Percentiles rank a stretch among this genome's conserved stretches.
These are phyloP conservation scores for Drosophila peninsularis DNA, from an alignment of 2,888 invertebrate genomes.

Conservation along the genomic window DNA sequence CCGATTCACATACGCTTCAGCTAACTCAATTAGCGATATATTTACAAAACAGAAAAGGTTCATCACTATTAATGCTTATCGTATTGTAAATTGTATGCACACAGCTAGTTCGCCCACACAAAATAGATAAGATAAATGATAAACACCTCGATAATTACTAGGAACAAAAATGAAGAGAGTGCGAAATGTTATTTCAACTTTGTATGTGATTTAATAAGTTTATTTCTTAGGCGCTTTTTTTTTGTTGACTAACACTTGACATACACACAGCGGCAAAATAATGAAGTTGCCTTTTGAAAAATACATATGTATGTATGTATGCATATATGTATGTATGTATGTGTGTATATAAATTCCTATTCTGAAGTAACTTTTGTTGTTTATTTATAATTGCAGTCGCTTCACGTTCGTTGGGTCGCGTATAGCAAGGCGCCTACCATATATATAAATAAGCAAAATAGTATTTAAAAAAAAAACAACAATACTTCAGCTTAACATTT, in stretches of 20 bases:
- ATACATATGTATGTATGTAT: neutral
- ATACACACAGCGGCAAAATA: neutral
- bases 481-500: conserved; percentile 31
- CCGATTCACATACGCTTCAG: no score
- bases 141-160: conserved; percentile 1
- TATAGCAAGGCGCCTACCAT: conserved; percentile 7
- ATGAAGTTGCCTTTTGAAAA: conserved; percentile 10
- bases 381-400: conserved; percentile 53
- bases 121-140: conserved; percentile 23
- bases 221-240: neutral
- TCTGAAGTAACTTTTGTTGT: conserved; percentile 28
- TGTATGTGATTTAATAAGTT: conserved; percentile 1
- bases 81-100: neutral
- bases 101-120: neutral
- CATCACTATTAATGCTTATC: conserved; percentile 2
- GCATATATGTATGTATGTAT: neutral
- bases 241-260: conserved; percentile 15
- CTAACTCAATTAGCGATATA: neutral
- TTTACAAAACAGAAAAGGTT: neutral
- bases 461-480: neutral
- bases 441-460: neutral
- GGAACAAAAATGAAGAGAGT: neutral
- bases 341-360: conserved; percentile 22
- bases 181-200: neutral
- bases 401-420: conserved; percentile 21